Conservation (phyloP, 2,888 invertebrate genomes). For the Mimumesa dahlbomi region DNA sequence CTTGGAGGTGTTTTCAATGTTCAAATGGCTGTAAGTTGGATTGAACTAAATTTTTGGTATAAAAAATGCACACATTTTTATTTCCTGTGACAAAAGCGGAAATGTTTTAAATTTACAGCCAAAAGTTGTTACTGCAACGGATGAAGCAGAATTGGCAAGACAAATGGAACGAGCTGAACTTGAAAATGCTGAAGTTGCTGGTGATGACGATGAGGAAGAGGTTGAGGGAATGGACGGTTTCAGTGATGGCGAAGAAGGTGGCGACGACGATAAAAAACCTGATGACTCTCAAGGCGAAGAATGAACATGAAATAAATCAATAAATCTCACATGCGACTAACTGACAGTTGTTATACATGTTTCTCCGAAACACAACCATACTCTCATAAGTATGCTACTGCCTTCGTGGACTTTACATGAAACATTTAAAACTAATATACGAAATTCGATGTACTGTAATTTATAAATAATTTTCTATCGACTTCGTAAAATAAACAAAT, state of each 20-base stretch:
- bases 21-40: conserved; percentile 91
- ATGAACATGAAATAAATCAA: conserved; percentile 52
- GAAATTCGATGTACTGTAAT: conserved; percentile 43
- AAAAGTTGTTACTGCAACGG: conserved; percentile 98
- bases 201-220: conserved; percentile 93
- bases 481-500: conserved; percentile 51
- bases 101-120: conserved; percentile 83
- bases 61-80: no score
- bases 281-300: conserved; percentile 74
- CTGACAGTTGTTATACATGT: conserved; percentile 25
- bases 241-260: conserved; percentile 79
- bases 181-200: conserved; percentile 96
- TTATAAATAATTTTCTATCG: conserved; percentile 54
- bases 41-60: no score
- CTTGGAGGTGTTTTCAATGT: conserved; percentile 96
- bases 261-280: conserved; percentile 70
- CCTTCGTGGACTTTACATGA: conserved; percentile 20
- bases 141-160: conserved; percentile 96
- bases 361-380: conserved; percentile 30
- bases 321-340: conserved; percentile 41
- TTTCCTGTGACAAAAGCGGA: no score
- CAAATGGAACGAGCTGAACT: conserved; percentile 97
- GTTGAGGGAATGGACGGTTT: conserved; percentile 84
- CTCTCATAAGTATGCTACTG: conserved; percentile 36
- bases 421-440: conserved; percentile 47